Percentiles rank a stretch among this genome's conserved stretches.
Evolutionary conservation across 2,888 invertebrate species (phyloP).

Genomic region (Odontocolon sp.): DNA sequence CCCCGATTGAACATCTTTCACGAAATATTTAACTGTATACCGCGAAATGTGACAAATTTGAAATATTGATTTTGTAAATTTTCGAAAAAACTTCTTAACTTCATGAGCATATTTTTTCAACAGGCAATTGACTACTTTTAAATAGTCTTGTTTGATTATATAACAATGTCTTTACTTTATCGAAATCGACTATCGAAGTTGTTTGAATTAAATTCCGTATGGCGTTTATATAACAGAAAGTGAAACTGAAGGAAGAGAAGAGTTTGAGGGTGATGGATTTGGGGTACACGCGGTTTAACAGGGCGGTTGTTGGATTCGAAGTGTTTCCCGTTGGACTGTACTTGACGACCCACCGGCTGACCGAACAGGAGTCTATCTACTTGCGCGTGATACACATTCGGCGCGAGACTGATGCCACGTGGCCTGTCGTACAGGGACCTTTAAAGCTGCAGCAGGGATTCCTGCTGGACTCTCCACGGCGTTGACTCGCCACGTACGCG

Average conservation of each 20-base stretch:
- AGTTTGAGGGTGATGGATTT: constrained; percentile 37
- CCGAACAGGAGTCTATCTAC: constrained; percentile 40
- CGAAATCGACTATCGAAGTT: neutral
- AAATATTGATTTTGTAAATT: no score
- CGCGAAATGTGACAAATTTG: no score
- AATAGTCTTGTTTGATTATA: no score
- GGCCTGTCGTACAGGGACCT: constrained; percentile 45
- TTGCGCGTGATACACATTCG: no score
- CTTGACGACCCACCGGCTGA: constrained; percentile 28
- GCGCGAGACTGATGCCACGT: constrained; percentile 42
- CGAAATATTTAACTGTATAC: no score
- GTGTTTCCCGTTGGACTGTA: constrained; percentile 22
- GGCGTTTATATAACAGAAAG: constrained; percentile 36
- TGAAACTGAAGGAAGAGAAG: constrained; percentile 54
- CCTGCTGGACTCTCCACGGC: constrained; percentile 43
- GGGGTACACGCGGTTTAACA: constrained; percentile 43
- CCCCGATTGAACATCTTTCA: no score
- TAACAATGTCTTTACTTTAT: no score
- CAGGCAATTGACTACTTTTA: no score
- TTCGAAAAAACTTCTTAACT: no score
- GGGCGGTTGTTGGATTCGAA: neutral
- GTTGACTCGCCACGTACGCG: constrained; percentile 42
- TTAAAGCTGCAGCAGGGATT: constrained; percentile 50
- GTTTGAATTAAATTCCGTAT: constrained; percentile 2
- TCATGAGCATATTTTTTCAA: no score